Evolutionary conservation across 1,140 invertebrate species (phyloP).

Genomic region (Drosophila asahinai): DNA sequence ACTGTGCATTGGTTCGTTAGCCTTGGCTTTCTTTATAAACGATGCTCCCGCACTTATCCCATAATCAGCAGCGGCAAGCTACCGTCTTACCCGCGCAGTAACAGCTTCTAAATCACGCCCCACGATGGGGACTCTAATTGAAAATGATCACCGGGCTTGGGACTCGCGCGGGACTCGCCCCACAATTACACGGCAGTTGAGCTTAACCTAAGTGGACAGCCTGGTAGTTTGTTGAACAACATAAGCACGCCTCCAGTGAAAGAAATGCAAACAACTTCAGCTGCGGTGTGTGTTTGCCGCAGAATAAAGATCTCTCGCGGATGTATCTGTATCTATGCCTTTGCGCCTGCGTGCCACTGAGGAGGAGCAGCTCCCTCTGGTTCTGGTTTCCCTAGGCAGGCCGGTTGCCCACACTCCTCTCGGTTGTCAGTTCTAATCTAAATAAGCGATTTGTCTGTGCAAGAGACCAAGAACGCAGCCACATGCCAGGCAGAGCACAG

Average conservation of each 20-base stretch:
- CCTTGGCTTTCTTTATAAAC: slow-evolving; percentile 38
- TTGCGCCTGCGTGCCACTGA: slow-evolving; percentile 40
- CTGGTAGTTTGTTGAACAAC: slow-evolving; percentile 66
- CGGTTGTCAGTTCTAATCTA: slow-evolving; percentile 74
- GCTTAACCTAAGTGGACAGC: slow-evolving; percentile 70
- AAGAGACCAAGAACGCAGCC: slow-evolving; percentile 22
- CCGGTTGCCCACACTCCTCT: slow-evolving; percentile 11
- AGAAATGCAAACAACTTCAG: slow-evolving; percentile 28
- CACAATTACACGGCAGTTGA: slow-evolving; percentile 38
- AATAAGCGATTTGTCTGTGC: slow-evolving; percentile 76
- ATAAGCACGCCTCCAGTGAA: slow-evolving; percentile 48
- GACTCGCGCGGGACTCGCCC: slow-evolving; percentile 7
- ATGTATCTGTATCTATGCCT: slow-evolving; percentile 9
- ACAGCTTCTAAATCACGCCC: slow-evolving; percentile 50
- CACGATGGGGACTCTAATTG: slow-evolving; percentile 53
- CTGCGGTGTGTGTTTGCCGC: slow-evolving; percentile 11
- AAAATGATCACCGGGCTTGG: slow-evolving; percentile 63
- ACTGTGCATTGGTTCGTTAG: slow-evolving; percentile 44
- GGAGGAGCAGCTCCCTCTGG: not conserved
- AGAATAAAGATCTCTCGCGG: slow-evolving; percentile 13
- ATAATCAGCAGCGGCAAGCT: slow-evolving; percentile 45
- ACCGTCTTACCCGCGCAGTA: slow-evolving; percentile 59
- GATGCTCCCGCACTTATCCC: slow-evolving; percentile 46
- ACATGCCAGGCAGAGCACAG: slow-evolving; percentile 21
- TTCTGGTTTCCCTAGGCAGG: not conserved